Evolutionary conservation across 1,140 invertebrate species (phyloP).

Genomic region (Caerostris extrusa): DNA sequence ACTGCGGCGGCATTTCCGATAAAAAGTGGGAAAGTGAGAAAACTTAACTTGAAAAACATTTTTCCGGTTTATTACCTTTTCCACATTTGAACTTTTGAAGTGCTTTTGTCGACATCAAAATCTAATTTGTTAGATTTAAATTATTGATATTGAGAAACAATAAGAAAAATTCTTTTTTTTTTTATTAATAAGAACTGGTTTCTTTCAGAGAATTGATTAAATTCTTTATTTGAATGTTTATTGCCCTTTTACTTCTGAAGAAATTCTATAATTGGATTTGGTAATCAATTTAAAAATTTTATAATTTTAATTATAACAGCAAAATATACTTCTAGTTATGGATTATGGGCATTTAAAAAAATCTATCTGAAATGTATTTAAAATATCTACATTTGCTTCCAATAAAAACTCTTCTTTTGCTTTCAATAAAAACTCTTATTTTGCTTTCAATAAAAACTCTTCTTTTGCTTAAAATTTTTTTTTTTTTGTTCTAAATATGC

Average conservation of each 20-base stretch:
- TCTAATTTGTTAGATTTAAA: slow-evolving; percentile 18
- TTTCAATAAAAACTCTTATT: too few relatives aligned
- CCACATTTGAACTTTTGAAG: neutral
- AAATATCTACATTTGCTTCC: too few relatives aligned
- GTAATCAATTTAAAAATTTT: too few relatives aligned
- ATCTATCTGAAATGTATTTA: too few relatives aligned
- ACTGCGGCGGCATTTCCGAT: slow-evolving; percentile 8
- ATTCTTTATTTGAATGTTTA: neutral
- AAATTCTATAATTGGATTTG: too few relatives aligned
- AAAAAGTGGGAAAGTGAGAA: slow-evolving; percentile 22
- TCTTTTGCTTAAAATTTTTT: too few relatives aligned
- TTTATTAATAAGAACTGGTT: neutral
- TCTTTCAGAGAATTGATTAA: neutral
- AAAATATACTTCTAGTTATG: too few relatives aligned
- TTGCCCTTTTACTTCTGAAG: neutral
- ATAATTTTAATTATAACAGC: too few relatives aligned
- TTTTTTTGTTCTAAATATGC: too few relatives aligned
- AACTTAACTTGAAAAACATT: neutral
- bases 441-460: too few relatives aligned
- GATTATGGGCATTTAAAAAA: too few relatives aligned
- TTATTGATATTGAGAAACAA: neutral
- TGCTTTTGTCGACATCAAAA: neutral
- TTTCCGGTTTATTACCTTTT: slow-evolving; percentile 8
- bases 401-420: too few relatives aligned
- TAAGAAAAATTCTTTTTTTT: neutral